Evolutionary conservation across 2,113 vertebrate species (phyloP), one percentile per base, ranked within the genome.

Genomic region (Oophaga pumilio): DNA sequence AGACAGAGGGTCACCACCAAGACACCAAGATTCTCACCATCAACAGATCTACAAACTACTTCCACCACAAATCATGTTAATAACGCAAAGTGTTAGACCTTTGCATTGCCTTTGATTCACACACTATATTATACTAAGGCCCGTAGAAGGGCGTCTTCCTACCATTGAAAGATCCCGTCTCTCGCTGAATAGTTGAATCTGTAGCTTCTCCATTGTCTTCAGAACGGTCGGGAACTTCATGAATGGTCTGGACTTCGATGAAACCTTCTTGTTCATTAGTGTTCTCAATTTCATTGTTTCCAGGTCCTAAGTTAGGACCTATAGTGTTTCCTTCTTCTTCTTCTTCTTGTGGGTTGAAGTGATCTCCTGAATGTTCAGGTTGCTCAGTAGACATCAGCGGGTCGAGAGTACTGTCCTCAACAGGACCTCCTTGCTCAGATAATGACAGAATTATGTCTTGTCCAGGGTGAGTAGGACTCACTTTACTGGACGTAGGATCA

Each of bases 311-410:
- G 71, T 71, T 4, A 59, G 26, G 26, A n/a, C 17, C 50, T 28
- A 52, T 56, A 53, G 43, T 88, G 24, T 59, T 69, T 13, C 9
- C 33, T 43, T 10, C 62, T 4, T 82, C 77, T 79, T 24, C 69
- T 43, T 43, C 0, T 11, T 5, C 8, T 80, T 28, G 33, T 33
- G 1, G 33, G 33, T 43, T 22, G 52, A 9, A 0, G 60, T 74
- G 86, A 28, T 88, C 66, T 2, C 86, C 86, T 28, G 86, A 88
- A 71, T 87, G 85, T 24, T 64, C 66, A 0, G 79, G 57, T 15
- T 76, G 80, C 24, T 88, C 86, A 28, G 86, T 88, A 57, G 78
- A 73, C 68, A 33, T 59, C 33, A 13, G 20, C 14, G 24, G 78
- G 20, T 81, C 62, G 10, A 20, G 2, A 2, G 80, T 82, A 49